Percentiles rank a stretch among this genome's conserved stretches.
Evolutionary conservation across 2,797 vertebrate species (phyloP).

Genomic region (Ptychadena robeensis): DNA sequence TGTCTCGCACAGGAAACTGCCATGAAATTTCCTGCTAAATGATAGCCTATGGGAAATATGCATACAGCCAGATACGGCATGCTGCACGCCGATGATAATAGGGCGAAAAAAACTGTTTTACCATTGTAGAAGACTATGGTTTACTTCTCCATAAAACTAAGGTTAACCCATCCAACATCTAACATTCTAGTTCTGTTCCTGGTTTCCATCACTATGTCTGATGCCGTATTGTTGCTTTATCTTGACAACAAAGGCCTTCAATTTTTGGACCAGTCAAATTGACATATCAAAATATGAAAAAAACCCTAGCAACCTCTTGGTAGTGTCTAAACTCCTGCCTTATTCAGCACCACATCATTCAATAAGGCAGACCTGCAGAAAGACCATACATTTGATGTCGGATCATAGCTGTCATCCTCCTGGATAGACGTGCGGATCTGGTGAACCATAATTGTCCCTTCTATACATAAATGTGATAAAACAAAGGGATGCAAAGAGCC

Average conservation of each 20-base stretch:
- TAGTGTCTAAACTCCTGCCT: background rate
- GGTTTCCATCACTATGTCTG: background rate
- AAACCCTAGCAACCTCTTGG: background rate
- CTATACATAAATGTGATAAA: too few species aligned
- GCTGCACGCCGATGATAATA: slow-evolving; percentile 33
- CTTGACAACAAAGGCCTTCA: background rate
- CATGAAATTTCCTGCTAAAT: slow-evolving; percentile 29
- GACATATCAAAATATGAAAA: background rate
- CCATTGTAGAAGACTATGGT: background rate
- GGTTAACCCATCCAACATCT: background rate
- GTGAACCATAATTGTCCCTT: too few species aligned
- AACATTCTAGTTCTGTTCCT: background rate
- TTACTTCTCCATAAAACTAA: background rate
- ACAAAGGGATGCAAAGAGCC: too few species aligned
- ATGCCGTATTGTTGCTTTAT: background rate
- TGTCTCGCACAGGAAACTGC: slow-evolving; percentile 50
- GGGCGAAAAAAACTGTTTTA: background rate
- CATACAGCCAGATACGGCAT: slow-evolving; percentile 16
- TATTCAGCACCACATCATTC: too few species aligned
- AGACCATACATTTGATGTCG: background rate
- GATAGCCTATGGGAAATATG: slow-evolving; percentile 38
- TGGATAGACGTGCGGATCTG: too few species aligned
- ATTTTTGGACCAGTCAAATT: background rate
- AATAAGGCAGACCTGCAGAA: too few species aligned
- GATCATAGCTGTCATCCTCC: background rate